Percentiles rank a stretch among this genome's conserved stretches.
Evolutionary conservation across 2,888 invertebrate species (phyloP).

Genomic region (Muscina levida): DNA sequence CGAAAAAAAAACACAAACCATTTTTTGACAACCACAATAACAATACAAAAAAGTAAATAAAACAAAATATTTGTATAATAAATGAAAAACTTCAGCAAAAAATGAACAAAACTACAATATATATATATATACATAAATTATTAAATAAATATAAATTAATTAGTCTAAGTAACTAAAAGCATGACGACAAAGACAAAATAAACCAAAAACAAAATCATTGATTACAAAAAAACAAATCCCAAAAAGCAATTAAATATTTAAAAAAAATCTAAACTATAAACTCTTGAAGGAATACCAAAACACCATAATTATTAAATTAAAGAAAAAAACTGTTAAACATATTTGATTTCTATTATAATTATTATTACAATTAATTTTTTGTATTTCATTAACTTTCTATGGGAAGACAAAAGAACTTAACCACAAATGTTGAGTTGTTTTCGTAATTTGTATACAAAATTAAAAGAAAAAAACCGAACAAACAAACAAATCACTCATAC

Average conservation of each 20-base stretch:
- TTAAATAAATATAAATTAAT: slow-evolving; percentile 11
- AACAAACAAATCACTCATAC: slow-evolving; percentile 17
- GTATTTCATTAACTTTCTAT: background rate
- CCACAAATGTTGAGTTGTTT: slow-evolving; percentile 19
- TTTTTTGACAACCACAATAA: slow-evolving; percentile 52
- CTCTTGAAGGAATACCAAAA: slow-evolving; percentile 49
- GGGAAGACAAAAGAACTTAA: slow-evolving; percentile 4
- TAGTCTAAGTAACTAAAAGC: slow-evolving; percentile 16
- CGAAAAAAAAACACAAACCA: slow-evolving; percentile 28
- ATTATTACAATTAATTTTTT: slow-evolving; percentile 5
- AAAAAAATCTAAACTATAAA: slow-evolving; percentile 48
- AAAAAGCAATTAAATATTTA: slow-evolving; percentile 46
- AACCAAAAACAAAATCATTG: slow-evolving; percentile 34
- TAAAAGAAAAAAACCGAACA: no score
- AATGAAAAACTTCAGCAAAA: slow-evolving; percentile 43
- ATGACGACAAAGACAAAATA: slow-evolving; percentile 27
- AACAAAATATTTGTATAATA: slow-evolving; percentile 49
- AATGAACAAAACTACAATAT: slow-evolving; percentile 22
- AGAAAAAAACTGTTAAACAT: slow-evolving; percentile 28
- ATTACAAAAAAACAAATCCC: slow-evolving; percentile 29
- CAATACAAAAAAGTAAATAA: slow-evolving; percentile 12
- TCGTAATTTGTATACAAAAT: slow-evolving; percentile 23
- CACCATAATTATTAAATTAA: slow-evolving; percentile 37
- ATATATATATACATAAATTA: slow-evolving; percentile 45
- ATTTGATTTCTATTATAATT: slow-evolving; percentile 14